phyloP scores from a whole-genome alignment of 2,797 vertebrate genomes.

The Chaenodraco wilsoni region DNA sequence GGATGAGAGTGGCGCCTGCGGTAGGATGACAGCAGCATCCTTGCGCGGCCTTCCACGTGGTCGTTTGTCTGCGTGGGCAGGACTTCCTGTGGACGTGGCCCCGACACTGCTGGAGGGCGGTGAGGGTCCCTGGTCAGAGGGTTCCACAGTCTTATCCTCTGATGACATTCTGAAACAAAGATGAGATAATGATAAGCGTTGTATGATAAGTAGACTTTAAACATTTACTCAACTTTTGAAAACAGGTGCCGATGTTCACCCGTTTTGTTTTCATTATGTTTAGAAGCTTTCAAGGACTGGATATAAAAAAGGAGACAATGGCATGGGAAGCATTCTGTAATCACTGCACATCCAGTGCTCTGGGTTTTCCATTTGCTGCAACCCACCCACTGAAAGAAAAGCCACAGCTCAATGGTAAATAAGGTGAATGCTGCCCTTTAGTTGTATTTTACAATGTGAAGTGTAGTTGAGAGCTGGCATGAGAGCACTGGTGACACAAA shows the following conservation, averaged over 20 bases:
- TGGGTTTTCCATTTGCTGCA: slow-evolving; percentile 43
- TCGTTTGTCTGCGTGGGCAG: slow-evolving; percentile 94
- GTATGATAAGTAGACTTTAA: background rate
- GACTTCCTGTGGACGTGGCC: slow-evolving; percentile 91
- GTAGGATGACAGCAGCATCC: slow-evolving; percentile 87
- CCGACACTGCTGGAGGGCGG: slow-evolving; percentile 87
- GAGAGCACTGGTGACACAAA: background rate
- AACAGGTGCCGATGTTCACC: background rate
- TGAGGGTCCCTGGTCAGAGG: slow-evolving; percentile 89
- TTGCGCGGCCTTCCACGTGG: slow-evolving; percentile 97
- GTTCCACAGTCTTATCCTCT: slow-evolving; percentile 94
- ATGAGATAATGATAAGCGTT: background rate
- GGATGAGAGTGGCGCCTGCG: slow-evolving; percentile 80
- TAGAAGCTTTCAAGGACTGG: background rate
- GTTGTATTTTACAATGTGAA: slow-evolving; percentile 22
- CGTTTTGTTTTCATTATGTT: slow-evolving; percentile 12
- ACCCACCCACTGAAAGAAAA: slow-evolving; percentile 42
- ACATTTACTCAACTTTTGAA: background rate
- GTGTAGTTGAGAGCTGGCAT: slow-evolving; percentile 7
- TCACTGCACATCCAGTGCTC: slow-evolving; percentile 15
- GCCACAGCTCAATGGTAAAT: slow-evolving; percentile 35
- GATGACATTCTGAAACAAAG: slow-evolving; percentile 92
- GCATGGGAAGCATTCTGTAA: slow-evolving; percentile 7
- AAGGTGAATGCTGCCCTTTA: slow-evolving; percentile 8
- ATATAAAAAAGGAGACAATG: background rate